phyloP scores from a whole-genome alignment of 2,113 vertebrate species.

The Coregonus clupeaformis region DNA sequence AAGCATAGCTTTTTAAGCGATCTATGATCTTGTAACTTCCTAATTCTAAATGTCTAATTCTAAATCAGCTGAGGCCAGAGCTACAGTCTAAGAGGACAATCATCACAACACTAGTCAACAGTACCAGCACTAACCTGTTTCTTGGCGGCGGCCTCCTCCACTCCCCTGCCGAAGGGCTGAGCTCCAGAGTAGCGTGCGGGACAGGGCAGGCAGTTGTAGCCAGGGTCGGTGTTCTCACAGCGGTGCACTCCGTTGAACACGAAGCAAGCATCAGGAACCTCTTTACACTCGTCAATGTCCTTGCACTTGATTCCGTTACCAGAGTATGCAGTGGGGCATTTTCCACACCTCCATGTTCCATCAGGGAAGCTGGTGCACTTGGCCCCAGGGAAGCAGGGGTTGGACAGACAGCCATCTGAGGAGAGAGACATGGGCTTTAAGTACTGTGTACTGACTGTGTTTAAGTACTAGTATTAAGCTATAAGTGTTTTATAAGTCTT shows the following conservation, averaged over 20 bases:
- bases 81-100: no score
- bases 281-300: conserved; percentile 94
- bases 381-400: conserved; percentile 91
- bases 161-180: conserved; percentile 87
- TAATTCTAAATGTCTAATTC: no score
- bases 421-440: conserved; percentile 24
- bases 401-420: conserved; percentile 95
- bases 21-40: no score
- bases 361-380: conserved; percentile 91
- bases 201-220: conserved; percentile 95
- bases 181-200: conserved; percentile 87
- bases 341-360: conserved; percentile 95
- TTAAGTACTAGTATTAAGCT: no score
- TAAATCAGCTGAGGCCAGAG: no score
- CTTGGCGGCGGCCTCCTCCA: conserved; percentile 85
- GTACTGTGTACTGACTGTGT: not conserved
- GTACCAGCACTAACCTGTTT: conserved; percentile 83
- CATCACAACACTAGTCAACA: not conserved
- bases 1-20: no score
- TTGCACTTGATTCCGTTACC: conserved; percentile 90
- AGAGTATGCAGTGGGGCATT: conserved; percentile 87
- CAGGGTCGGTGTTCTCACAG: conserved; percentile 93
- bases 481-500: no score
- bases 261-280: conserved; percentile 92
- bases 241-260: conserved; percentile 88